phyloP scores from a whole-genome alignment of 2,888 invertebrate species.

The Agrochola macilenta region DNA sequence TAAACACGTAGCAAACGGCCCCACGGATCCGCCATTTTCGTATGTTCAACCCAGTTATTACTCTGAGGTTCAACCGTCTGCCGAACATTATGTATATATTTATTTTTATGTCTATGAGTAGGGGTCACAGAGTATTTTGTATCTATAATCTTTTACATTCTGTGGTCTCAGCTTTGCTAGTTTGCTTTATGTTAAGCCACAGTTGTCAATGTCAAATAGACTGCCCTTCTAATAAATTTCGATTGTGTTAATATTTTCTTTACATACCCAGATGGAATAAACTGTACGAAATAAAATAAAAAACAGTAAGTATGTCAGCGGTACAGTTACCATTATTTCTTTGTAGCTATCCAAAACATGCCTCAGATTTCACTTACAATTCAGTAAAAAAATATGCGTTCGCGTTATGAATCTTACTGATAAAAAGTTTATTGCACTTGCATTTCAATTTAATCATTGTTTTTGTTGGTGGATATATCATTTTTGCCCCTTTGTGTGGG shows the following conservation, averaged over 20 bases:
- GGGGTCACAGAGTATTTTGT: too few relatives aligned
- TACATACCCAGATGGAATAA: constrained; percentile 62
- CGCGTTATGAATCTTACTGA: constrained; percentile 31
- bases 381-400: neutral
- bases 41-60: too few relatives aligned
- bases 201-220: constrained; percentile 60
- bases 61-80: too few relatives aligned
- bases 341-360: neutral
- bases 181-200: neutral
- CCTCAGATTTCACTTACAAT: constrained; percentile 6
- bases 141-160: neutral
- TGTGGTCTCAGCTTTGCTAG: neutral
- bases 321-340: neutral
- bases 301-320: constrained; percentile 48
- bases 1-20: too few relatives aligned
- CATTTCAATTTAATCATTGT: constrained; percentile 4
- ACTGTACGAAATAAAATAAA: constrained; percentile 36
- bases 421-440: constrained; percentile 31
- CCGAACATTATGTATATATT: too few relatives aligned
- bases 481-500: neutral
- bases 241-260: constrained; percentile 47
- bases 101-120: too few relatives aligned
- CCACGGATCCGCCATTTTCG: too few relatives aligned
- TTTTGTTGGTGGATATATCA: neutral
- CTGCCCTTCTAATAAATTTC: constrained; percentile 50